phyloP scores from a whole-genome alignment of 2,888 invertebrate species.

The Drosophila percnosoma region DNA sequence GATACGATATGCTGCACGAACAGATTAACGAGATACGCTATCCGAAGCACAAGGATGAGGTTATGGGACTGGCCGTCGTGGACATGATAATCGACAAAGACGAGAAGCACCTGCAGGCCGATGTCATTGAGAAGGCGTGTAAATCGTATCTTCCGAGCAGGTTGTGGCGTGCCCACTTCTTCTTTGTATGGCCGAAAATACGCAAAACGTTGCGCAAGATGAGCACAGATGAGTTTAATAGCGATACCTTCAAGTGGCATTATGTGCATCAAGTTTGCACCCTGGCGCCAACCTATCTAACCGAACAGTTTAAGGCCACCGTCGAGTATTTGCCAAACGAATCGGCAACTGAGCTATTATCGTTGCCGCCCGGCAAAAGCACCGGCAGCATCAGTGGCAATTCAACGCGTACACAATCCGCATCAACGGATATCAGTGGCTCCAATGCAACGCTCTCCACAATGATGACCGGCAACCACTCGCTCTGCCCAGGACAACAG shows the following conservation, averaged over 20 bases:
- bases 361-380: constrained; percentile 13
- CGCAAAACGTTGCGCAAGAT: constrained; percentile 88
- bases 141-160: constrained; percentile 93
- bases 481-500: neutral
- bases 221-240: constrained; percentile 87
- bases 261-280: constrained; percentile 92
- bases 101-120: constrained; percentile 89
- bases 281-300: constrained; percentile 93
- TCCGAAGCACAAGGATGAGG: constrained; percentile 90
- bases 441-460: constrained; percentile 60
- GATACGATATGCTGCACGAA: constrained; percentile 92
- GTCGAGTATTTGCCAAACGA: constrained; percentile 86
- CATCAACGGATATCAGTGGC: constrained; percentile 82
- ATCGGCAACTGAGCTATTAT: constrained; percentile 86
- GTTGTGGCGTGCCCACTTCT: constrained; percentile 90
- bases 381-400: constrained; percentile 28
- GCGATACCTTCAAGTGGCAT: constrained; percentile 89
- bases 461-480: constrained; percentile 30
- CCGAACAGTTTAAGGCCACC: constrained; percentile 86
- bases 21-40: constrained; percentile 92
- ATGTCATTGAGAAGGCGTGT: constrained; percentile 91
- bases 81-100: constrained; percentile 94
- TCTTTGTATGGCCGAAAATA: constrained; percentile 91
- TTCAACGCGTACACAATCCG: constrained; percentile 40
- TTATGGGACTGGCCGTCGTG: constrained; percentile 93